phyloP scores from a whole-genome alignment of 2,113 vertebrate species.

The Mixornis gularis region DNA sequence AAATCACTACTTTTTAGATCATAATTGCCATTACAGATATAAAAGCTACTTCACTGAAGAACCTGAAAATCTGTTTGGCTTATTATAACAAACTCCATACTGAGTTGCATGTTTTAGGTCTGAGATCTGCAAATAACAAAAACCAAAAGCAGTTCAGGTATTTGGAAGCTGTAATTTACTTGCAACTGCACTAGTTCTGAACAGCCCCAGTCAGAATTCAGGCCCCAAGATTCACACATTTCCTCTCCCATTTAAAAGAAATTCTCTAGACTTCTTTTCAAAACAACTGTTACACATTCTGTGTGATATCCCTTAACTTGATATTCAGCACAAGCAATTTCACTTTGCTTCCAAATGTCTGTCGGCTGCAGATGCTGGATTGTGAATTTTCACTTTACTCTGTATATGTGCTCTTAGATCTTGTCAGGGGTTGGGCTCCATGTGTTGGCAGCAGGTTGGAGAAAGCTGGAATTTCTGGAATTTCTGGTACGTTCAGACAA shows the following conservation, averaged over 20 bases:
- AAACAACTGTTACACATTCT: background rate
- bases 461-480: background rate
- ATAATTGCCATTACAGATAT: background rate
- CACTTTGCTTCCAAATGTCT: background rate
- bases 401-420: background rate
- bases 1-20: background rate
- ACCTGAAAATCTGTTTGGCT: background rate
- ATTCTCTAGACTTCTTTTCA: background rate
- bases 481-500: background rate
- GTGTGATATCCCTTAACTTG: background rate
- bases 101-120: background rate
- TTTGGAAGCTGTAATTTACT: background rate
- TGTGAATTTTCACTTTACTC: background rate
- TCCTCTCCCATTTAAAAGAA: background rate
- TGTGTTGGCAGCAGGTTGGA: background rate
- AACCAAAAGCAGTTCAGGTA: background rate
- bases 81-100: background rate
- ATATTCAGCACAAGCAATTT: background rate
- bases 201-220: accelerated
- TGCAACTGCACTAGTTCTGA: background rate
- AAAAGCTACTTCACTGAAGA: background rate
- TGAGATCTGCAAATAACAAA: background rate
- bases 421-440: background rate
- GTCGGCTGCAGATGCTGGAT: background rate
- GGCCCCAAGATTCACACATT: background rate